phyloP scores from a whole-genome alignment of 2,113 vertebrate genomes.

The Xenopus tropicalis region DNA sequence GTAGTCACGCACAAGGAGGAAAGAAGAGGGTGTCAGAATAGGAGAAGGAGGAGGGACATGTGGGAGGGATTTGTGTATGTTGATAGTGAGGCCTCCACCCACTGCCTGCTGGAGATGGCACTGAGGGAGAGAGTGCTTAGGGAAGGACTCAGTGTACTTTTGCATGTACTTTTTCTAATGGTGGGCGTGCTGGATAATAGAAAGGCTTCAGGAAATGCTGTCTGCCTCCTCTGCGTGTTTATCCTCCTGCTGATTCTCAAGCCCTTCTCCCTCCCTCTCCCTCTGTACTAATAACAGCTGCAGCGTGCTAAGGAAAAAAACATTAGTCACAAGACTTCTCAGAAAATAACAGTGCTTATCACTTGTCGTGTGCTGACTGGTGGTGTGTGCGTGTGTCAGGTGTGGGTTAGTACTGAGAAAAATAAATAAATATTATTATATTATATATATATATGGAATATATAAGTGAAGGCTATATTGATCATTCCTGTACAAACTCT shows the following conservation, averaged over 20 bases:
- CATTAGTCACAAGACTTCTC: constrained; percentile 44
- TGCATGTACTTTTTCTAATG: constrained; percentile 26
- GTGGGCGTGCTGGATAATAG: constrained; percentile 39
- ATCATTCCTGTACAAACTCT: constrained; percentile 25
- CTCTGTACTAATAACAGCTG: constrained; percentile 43
- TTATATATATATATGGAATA: no score
- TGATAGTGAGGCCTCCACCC: constrained; percentile 15
- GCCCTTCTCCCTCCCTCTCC: constrained; percentile 22
- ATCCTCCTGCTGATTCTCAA: constrained; percentile 44
- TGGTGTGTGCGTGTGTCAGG: constrained; percentile 26
- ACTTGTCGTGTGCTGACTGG: constrained; percentile 15
- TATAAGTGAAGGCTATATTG: constrained; percentile 10
- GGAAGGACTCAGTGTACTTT: constrained; percentile 39
- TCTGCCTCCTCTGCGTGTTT: constrained; percentile 38
- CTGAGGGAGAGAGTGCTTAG: constrained; percentile 3
- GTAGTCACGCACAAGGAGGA: constrained; percentile 32
- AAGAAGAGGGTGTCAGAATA: constrained; percentile 30
- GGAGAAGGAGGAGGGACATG: constrained; percentile 7
- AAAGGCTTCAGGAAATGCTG: constrained; percentile 42
- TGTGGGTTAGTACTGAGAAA: neutral
- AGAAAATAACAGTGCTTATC: constrained; percentile 35
- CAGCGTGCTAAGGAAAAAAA: constrained; percentile 26
- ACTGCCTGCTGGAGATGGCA: constrained; percentile 12
- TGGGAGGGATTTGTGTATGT: constrained; percentile 15
- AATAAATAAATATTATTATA: neutral